Evolutionary conservation across 2,888 invertebrate species (phyloP), one percentile per base, ranked within the genome.

Genomic region (Myathropa florea): DNA sequence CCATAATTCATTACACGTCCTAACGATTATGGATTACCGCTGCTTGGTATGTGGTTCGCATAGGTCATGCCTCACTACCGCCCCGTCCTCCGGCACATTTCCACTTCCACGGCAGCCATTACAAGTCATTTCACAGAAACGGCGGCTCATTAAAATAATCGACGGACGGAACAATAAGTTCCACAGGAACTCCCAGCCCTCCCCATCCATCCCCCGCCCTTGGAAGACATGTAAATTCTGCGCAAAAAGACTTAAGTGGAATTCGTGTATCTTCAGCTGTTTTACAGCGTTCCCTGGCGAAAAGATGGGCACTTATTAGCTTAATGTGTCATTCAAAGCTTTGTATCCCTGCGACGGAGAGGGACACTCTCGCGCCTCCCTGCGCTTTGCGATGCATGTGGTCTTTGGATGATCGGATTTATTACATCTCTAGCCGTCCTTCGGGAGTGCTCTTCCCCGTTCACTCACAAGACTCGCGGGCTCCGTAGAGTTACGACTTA

Each of bases 1-100:
- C 67, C 71, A 77, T 82, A 67, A 82, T 61, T 64, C 75, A 76
- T 76, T 82, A 60, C 59, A 60, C 26, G 71, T 36, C 64, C 33
- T 46, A 60, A 70, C 28, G 64, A 76, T 65, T 63, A 70, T 75
- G 55, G 64, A 59, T 33, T 63, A 55, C 36, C 55, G 12, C 14
- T 57, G 53, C 59, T 68, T 63, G 63, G 64, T 64, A 36, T 64
- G 55, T 73, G 28, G 4, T 21, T 26, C 64, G 36, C 55, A 57
- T 55, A 64, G 73, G 72, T 63, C 63, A 72, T 63, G 72, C 53
- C 23, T 46, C 46, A 63, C 18, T 46, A 46, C 46, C 46, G 46
- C 33, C 33, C 33, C 33, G 14, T 61, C 36, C 59, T 26, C 18
- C 7, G 24, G 1, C 24, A 18, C 18, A n/a, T 7, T 18, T 18